Percentiles rank a stretch among this genome's conserved stretches.
phyloP scores from a whole-genome alignment of 2,113 vertebrate genomes.

The Solenodon paradoxus region DNA sequence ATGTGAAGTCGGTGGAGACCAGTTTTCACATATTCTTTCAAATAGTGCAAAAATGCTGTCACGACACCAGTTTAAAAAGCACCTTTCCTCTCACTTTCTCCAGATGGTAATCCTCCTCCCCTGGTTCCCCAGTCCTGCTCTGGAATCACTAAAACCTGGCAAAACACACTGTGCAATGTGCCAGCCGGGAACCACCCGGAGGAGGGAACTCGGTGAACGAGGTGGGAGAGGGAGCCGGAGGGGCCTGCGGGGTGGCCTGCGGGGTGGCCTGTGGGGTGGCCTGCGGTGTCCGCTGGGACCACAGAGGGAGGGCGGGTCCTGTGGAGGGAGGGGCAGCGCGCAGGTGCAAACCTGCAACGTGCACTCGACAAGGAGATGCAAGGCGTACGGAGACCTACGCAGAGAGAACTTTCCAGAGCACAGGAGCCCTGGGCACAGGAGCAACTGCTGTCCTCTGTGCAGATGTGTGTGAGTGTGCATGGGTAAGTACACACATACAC shows the following conservation, averaged over 20 bases:
- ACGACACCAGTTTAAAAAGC: neutral
- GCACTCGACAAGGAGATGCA: fast-evolving
- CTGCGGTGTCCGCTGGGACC: neutral
- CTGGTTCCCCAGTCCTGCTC: neutral
- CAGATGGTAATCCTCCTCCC: neutral
- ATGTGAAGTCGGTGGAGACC: too few species aligned
- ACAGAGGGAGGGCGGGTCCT: fast-evolving
- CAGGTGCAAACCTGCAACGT: fast-evolving
- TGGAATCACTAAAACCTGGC: neutral
- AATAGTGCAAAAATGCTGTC: neutral
- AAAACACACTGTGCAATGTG: too few species aligned
- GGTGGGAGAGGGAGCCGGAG: too few species aligned
- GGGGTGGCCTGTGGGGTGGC: too few species aligned
- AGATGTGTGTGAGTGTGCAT: fast-evolving
- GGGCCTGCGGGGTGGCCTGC: too few species aligned
- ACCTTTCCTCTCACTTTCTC: neutral
- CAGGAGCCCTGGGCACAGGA: neutral
- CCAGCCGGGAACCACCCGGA: too few species aligned
- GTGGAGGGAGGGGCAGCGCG: fast-evolving
- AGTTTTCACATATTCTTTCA: neutral
- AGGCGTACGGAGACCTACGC: neutral
- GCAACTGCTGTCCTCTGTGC: neutral
- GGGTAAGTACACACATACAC: fast-evolving
- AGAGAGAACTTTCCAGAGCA: neutral
- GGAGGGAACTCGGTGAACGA: too few species aligned